These are phyloP conservation scores for Eupristina koningsbergeri DNA, from an alignment of 1,140 invertebrate species.

Conservation along the genomic window DNA sequence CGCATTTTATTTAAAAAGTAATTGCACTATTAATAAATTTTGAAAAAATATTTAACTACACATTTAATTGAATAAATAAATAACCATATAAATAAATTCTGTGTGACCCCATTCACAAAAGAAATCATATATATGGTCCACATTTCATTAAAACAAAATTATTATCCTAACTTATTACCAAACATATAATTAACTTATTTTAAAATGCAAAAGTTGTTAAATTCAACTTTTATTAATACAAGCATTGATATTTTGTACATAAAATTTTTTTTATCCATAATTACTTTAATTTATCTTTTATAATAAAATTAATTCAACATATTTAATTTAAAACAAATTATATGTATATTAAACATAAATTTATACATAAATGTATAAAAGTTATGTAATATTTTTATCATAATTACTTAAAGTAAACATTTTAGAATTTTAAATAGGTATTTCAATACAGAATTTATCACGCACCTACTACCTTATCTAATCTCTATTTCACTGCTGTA, in stretches of 20 bases:
- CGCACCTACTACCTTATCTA: not conserved
- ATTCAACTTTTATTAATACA: not conserved
- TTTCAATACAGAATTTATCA: slow-evolving; percentile 5
- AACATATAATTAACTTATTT: not conserved
- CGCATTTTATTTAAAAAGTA: not conserved
- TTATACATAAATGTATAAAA: not conserved
- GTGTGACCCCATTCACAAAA: not conserved
- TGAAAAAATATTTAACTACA: not conserved
- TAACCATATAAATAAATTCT: not conserved
- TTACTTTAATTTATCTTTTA: not conserved
- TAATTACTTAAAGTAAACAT: slow-evolving; percentile 3
- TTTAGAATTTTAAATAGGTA: slow-evolving; percentile 16
- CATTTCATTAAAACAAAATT: slow-evolving; percentile 8
- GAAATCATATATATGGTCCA: not conserved
- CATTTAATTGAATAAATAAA: not conserved
- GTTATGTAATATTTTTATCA: not conserved
- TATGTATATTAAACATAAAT: not conserved
- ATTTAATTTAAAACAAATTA: not conserved
- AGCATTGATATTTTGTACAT: not conserved
- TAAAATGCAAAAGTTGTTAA: not conserved
- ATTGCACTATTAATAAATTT: no score
- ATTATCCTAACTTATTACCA: slow-evolving; percentile 4
- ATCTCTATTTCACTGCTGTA: not conserved
- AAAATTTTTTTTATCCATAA: not conserved
- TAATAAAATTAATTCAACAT: not conserved